A percentile compares a stretch with the other conserved stretches of the same genome.
Conservation (phyloP, 1,140 invertebrate species). For the Drepana arcuata region DNA sequence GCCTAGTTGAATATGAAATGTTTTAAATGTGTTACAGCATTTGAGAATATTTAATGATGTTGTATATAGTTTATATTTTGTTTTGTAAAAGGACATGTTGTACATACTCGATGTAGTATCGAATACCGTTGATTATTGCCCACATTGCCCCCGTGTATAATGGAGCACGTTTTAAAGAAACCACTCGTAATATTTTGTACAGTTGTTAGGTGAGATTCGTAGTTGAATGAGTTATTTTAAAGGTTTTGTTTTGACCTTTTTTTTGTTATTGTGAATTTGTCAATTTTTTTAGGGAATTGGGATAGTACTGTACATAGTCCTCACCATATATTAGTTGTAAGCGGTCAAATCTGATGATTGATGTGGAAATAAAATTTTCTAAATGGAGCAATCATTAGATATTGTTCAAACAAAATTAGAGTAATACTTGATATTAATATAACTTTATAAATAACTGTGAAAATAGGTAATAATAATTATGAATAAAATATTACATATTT, state of each 20-base stretch:
- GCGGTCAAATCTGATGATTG: conserved; percentile 66
- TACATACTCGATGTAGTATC: conserved; percentile 42
- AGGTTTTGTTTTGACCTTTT: conserved; percentile 58
- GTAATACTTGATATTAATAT: conserved; percentile 74
- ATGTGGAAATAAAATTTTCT: conserved; percentile 71
- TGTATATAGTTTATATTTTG: conserved; percentile 72
- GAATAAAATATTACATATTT: conserved; percentile 74
- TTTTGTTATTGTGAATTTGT: conserved; percentile 71
- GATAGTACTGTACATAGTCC: conserved; percentile 67
- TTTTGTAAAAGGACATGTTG: conserved; percentile 62
- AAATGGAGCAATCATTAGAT: conserved; percentile 72
- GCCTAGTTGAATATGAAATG: conserved; percentile 70
- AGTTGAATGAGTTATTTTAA: conserved; percentile 67
- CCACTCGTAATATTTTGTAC: conserved; percentile 70
- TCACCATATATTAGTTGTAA: conserved; percentile 63
- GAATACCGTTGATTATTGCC: conserved; percentile 44
- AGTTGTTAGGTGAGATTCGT: conserved; percentile 68
- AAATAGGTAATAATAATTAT: conserved; percentile 73
- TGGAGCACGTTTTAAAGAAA: conserved; percentile 61
- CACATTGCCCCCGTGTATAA: conserved; percentile 48
- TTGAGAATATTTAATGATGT: conserved; percentile 71
- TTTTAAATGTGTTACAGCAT: conserved; percentile 72
- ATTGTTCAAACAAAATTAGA: conserved; percentile 69
- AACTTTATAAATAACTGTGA: conserved; percentile 74
- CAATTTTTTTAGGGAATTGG: conserved; percentile 73